Evolutionary conservation across 2,797 vertebrate genomes (phyloP).

Genomic region (Tamandua tetradactyla): DNA sequence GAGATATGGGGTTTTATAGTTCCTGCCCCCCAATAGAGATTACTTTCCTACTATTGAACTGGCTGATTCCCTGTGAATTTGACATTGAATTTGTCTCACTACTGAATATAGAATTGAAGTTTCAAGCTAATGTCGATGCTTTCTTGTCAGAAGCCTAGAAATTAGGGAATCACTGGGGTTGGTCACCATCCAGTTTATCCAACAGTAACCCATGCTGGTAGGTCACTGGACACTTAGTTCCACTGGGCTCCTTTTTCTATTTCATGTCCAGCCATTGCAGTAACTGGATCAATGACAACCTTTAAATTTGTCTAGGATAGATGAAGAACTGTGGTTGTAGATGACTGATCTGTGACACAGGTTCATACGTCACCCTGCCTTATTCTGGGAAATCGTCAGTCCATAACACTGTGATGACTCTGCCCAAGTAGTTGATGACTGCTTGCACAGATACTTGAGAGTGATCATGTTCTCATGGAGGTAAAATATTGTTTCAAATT

Average conservation of each 20-base stretch:
- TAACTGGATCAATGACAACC: neutral
- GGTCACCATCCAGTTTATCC: rapidly evolving
- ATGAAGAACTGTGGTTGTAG: conserved; percentile 4
- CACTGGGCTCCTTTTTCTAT: neutral
- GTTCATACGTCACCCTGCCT: neutral
- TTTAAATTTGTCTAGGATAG: neutral
- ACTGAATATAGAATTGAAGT: neutral
- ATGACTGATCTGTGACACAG: neutral
- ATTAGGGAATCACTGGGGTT: neutral
- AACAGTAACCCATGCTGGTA: neutral
- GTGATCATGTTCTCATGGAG: rapidly evolving
- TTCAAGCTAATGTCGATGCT: neutral
- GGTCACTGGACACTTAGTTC: neutral
- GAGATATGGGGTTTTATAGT: neutral
- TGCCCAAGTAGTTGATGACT: neutral
- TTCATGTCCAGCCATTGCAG: no score
- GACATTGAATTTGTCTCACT: neutral
- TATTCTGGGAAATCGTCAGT: conserved; percentile 62
- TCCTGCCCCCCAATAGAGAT: neutral
- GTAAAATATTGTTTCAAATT: neutral
- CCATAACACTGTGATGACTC: conserved; percentile 3
- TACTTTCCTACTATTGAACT: neutral
- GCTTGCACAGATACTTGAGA: neutral
- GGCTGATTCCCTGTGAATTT: neutral
- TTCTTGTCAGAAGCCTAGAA: neutral